Evolutionary conservation across 2,888 invertebrate genomes (phyloP), one percentile per base, ranked within the genome.

Genomic region (Balanococcus diminutus): DNA sequence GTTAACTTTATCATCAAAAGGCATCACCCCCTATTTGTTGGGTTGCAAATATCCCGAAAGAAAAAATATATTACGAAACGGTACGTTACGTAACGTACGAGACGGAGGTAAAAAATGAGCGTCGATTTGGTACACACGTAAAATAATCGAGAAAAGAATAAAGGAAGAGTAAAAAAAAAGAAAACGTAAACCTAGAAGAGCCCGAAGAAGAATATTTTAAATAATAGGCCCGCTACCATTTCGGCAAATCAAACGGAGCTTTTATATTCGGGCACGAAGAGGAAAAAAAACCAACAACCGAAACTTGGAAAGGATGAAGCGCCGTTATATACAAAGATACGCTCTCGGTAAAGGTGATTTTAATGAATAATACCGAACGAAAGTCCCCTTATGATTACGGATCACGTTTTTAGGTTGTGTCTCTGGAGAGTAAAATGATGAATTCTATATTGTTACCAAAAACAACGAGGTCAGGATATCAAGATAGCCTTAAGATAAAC

Each of bases 321-420:
- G n/a, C 25, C 61, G 22, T 25, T 61, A n/a, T n/a, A n/a, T n/a
- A 61, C 61, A 61, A 25, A 61, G 61, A 61, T 61, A 61, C 61
- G 61, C 11, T 25, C 61, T 25, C 61, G 61, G 61, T 61, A 61
- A 83, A 83, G 83, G 83, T 83, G 83, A 83, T 83, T 83, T 83
- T 83, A 83, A 83, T 83, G 51, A 83, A 83, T 83, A 56, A 83
- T 51, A 25, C 32, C 36, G 61, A 61, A 83, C 61, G 83, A 83
- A 83, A 83, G 56, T 32, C 61, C 83, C 61, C 83, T 67, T 83
- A 61, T 61, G 83, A 83, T 83, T 56, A 83, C 83, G 83, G 83
- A 83, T 83, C 83, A 83, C 83, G 83, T 83, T 83, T 83, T 46
- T 61, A 56, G 83, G 83, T 83, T 83, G 83, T 56, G 83, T 83